A percentile compares a stretch with the other conserved stretches of the same genome.
These are phyloP conservation scores for Heterochromis multidens DNA, from an alignment of 2,113 vertebrate genomes.

Conservation along the genomic window DNA sequence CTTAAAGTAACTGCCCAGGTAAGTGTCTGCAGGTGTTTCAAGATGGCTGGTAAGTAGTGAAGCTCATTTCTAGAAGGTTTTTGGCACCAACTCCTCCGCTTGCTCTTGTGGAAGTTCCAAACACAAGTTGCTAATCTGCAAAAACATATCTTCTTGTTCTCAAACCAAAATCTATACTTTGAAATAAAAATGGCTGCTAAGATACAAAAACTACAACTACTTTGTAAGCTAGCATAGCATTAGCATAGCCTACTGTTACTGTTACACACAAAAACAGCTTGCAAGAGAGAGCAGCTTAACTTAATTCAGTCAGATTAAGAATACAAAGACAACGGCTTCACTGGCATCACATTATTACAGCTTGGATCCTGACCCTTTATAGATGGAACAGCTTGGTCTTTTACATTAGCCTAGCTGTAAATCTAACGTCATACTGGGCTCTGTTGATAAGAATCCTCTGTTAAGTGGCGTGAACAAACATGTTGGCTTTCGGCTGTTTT, in stretches of 20 bases:
- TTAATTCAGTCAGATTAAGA: too few relatives aligned
- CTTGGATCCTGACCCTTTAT: too few relatives aligned
- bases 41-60: neutral
- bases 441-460: neutral
- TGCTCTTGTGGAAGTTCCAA: neutral
- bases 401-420: neutral
- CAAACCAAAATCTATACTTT: too few relatives aligned
- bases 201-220: too few relatives aligned
- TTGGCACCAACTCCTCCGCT: neutral
- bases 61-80: neutral
- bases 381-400: neutral
- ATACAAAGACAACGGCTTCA: too few relatives aligned
- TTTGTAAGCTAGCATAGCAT: too few relatives aligned
- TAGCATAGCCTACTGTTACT: too few relatives aligned
- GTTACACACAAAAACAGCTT: too few relatives aligned
- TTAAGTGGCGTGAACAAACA: neutral
- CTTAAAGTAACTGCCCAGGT: neutral
- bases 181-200: too few relatives aligned
- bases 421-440: neutral
- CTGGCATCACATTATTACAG: too few relatives aligned
- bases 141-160: neutral
- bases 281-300: too few relatives aligned
- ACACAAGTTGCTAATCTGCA: neutral
- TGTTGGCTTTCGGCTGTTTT: neutral
- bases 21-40: too few relatives aligned